Percentiles rank a stretch among this genome's conserved stretches.
Conservation (phyloP, 2,888 invertebrate species). For the Lamellibrachia satsuma region DNA sequence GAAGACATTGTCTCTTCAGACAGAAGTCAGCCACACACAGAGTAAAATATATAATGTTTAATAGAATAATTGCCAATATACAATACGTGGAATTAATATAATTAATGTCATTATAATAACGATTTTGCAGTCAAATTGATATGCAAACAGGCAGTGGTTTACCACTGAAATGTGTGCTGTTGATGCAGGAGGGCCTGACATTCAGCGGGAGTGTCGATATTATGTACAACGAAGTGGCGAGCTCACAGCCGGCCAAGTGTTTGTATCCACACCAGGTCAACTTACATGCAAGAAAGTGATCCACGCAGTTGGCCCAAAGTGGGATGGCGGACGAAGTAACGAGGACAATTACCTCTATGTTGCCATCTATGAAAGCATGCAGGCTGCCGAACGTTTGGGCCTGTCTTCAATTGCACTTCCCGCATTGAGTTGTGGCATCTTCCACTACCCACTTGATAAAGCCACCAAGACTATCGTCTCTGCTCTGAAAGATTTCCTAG, state of each 20-base stretch:
- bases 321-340: conserved; percentile 42
- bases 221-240: conserved; percentile 40
- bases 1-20: too few species aligned
- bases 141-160: too few species aligned
- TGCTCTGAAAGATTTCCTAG: neutral
- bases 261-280: conserved; percentile 41
- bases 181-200: conserved; percentile 23
- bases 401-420: conserved; percentile 50
- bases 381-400: conserved; percentile 30
- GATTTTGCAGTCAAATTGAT: too few species aligned
- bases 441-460: conserved; percentile 41
- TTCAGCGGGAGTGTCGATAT: conserved; percentile 44
- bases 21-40: too few species aligned
- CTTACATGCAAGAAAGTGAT: conserved; percentile 42
- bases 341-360: conserved; percentile 39
- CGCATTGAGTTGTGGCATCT: conserved; percentile 52
- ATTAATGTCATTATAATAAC: too few species aligned
- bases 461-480: neutral
- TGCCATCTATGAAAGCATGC: conserved; percentile 42
- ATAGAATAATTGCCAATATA: too few species aligned
- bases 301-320: conserved; percentile 49
- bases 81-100: too few species aligned
- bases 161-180: too few species aligned
- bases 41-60: too few species aligned
- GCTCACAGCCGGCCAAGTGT: conserved; percentile 42